Conservation (phyloP, 2,888 invertebrate genomes). For the Drosophila picticornis region DNA sequence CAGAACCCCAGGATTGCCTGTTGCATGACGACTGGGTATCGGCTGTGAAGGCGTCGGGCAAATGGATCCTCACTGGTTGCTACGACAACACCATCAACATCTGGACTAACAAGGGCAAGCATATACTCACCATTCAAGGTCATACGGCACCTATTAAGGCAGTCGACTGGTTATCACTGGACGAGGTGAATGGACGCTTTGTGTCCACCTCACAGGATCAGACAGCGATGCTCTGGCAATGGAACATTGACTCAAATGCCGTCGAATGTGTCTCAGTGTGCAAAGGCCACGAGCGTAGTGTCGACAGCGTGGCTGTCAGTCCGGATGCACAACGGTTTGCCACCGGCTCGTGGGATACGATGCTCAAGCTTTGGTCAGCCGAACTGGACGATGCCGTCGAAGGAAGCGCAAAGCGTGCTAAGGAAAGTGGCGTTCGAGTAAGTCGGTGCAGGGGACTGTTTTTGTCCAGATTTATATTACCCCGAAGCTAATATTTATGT, state of each 20-base stretch:
- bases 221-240: constrained; percentile 95
- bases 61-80: constrained; percentile 95
- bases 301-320: constrained; percentile 94
- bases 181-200: constrained; percentile 89
- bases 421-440: constrained; percentile 86
- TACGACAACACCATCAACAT: constrained; percentile 97
- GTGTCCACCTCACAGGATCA: constrained; percentile 96
- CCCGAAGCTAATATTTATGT: not conserved
- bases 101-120: constrained; percentile 94
- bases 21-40: constrained; percentile 99
- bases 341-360: constrained; percentile 97
- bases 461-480: not conserved
- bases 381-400: constrained; percentile 87
- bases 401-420: constrained; percentile 88
- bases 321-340: constrained; percentile 89
- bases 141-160: constrained; percentile 95
- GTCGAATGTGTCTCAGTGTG: constrained; percentile 93
- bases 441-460: not conserved
- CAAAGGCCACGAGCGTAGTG: constrained; percentile 95
- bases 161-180: constrained; percentile 93
- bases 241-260: constrained; percentile 90
- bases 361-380: constrained; percentile 96
- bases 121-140: constrained; percentile 93
- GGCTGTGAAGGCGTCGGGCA: constrained; percentile 89
- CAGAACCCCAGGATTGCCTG: constrained; percentile 95